Evolutionary conservation across 2,888 invertebrate genomes (phyloP), one percentile per base, ranked within the genome.

Genomic region (Dione vanillae): DNA sequence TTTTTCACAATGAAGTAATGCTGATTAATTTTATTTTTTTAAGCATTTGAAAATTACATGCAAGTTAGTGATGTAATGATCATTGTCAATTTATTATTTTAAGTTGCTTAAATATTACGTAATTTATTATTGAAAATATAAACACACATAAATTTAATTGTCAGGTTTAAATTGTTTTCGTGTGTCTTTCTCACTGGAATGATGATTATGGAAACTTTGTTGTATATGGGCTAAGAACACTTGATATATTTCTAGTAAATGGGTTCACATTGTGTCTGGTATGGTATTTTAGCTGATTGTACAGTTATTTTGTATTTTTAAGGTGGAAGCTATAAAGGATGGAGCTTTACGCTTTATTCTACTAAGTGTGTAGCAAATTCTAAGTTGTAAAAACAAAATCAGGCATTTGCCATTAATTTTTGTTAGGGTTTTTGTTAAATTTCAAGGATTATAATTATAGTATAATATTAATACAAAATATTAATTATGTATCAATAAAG

Each of bases 401-500:
- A 61, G 67, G 67, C 65, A 56, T 47, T 65, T 61, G 71, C 73
- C 73, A 69, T 73, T 74, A 70, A 74, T 72, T 71, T 76, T 71
- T 74, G 68, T 75, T 74, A 74, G 62, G 69, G 62, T 67, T 74
- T 76, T 73, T 65, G 73, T 76, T 74, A 67, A 74, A 72, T 76
- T 75, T 70, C 73, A 71, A 65, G 73, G 66, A 74, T 75, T 71
- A 71, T 76, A 45, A 61, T 61, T 45, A 76, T 73, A 73, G 67
- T 70, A 71, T 74, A 71, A 76, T 73, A 71, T 68, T 72, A 72
- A 70, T 75, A 71, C 73, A 75, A 74, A 74, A 72, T 74, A 72
- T 70, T 75, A 73, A 73, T 64, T 72, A 71, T 67, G 68, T 71
- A 71, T 75, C 72, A 75, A 72, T 74, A 74, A 75, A 72, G 69